Conservation (phyloP, 1,140 invertebrate genomes). For the Temnothorax nylanderi region DNA sequence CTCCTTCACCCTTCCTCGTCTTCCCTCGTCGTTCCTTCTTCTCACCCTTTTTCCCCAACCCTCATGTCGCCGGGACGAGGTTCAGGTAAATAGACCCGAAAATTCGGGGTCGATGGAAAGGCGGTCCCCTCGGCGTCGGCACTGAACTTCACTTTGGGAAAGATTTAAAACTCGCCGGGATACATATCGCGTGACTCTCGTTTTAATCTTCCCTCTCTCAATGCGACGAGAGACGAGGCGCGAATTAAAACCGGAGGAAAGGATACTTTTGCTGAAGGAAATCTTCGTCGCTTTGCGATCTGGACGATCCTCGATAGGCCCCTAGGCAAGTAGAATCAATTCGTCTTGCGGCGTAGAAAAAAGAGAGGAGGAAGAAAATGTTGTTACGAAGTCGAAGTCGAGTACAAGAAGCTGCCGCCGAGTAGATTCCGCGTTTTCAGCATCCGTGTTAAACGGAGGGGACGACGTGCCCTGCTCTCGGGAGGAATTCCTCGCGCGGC, state of each 20-base stretch:
- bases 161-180: neutral
- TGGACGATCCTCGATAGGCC: neutral
- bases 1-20: neutral
- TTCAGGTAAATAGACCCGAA: slow-evolving; percentile 65
- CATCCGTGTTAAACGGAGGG: neutral
- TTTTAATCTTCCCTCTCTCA: neutral
- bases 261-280: neutral
- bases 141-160: neutral
- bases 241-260: neutral
- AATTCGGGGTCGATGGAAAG: slow-evolving; percentile 24
- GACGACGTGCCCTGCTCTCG: neutral
- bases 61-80: slow-evolving; percentile 20
- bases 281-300: neutral
- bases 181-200: slow-evolving; percentile 34
- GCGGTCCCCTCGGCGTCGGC: slow-evolving; percentile 47
- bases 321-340: slow-evolving; percentile 18
- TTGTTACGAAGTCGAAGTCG: neutral
- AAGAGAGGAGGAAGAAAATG: neutral
- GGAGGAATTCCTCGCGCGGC: slow-evolving; percentile 70
- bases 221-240: neutral
- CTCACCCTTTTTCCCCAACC: slow-evolving; percentile 23
- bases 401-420: neutral
- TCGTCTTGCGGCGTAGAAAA: neutral
- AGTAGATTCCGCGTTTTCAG: slow-evolving; percentile 13
- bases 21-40: slow-evolving; percentile 13